phyloP scores from a whole-genome alignment of 37 sponge, comb jelly and placozoan species.

The Tethya wilhelma region DNA sequence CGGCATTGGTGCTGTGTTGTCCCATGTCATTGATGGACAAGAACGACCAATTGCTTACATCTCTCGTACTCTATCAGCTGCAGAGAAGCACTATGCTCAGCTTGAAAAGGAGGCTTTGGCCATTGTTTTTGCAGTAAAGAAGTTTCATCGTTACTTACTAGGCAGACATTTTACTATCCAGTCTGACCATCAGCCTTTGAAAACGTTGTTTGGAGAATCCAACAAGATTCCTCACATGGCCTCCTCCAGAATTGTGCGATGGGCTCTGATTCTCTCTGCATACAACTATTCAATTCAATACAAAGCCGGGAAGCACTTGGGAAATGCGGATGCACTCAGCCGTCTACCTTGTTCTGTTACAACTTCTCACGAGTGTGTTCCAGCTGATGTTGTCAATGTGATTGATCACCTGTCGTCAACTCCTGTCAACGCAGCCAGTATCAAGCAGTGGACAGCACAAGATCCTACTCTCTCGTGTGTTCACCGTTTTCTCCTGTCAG shows the following conservation, averaged over 20 bases:
- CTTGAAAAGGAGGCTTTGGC: conserved; percentile 7
- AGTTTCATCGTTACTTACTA: conserved; percentile 15
- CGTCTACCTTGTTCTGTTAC: background rate
- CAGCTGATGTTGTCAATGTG: background rate
- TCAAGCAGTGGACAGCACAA: background rate
- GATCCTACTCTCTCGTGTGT: background rate
- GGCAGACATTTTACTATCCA: conserved; percentile 11
- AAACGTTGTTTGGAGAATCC: background rate
- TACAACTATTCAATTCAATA: conserved; percentile 21
- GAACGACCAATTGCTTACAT: conserved; percentile 2
- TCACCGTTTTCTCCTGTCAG: background rate
- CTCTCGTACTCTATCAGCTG: background rate
- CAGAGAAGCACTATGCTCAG: conserved; percentile 2
- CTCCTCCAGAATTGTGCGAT: background rate
- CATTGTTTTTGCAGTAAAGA: conserved; percentile 6
- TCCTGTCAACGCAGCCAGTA: background rate
- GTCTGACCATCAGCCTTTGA: conserved; percentile 11
- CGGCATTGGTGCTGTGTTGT: conserved; percentile 46
- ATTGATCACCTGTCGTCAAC: conserved; percentile 7
- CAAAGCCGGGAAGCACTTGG: background rate
- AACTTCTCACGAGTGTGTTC: background rate
- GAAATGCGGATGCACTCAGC: conserved; percentile 12
- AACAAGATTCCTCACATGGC: conserved; percentile 24
- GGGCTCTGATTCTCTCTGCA: background rate
- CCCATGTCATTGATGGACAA: conserved; percentile 10